These are phyloP conservation scores for Spizella passerina DNA, from an alignment of 2,797 vertebrate genomes.

Conservation along the genomic window DNA sequence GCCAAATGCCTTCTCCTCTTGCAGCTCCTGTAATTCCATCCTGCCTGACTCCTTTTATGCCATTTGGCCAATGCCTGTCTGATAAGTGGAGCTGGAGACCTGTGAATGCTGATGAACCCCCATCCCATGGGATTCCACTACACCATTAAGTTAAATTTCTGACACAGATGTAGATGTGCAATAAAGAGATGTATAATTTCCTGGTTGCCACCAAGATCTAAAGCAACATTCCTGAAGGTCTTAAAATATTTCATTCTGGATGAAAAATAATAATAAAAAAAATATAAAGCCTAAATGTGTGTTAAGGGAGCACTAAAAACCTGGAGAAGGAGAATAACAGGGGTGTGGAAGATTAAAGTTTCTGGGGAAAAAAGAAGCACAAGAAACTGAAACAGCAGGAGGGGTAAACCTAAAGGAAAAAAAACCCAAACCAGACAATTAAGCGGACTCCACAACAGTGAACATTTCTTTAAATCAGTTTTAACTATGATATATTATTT, in stretches of 20 bases:
- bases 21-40: neutral
- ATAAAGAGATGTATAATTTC: neutral
- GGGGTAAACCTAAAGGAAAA: neutral
- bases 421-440: accelerated
- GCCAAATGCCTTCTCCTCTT: neutral
- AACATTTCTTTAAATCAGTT: neutral
- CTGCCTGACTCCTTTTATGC: neutral
- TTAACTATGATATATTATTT: neutral
- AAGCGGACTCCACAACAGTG: neutral
- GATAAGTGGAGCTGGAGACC: neutral
- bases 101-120: neutral
- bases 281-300: neutral
- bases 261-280: neutral
- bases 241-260: neutral
- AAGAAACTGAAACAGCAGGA: neutral
- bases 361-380: neutral
- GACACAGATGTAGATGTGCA: neutral
- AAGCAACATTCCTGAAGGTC: neutral
- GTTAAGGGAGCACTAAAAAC: neutral
- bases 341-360: neutral
- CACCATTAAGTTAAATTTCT: neutral
- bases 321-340: neutral
- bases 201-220: neutral
- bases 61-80: neutral
- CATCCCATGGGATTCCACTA: neutral